Percentiles rank a stretch among this genome's conserved stretches.
Evolutionary conservation across 2,797 vertebrate genomes (phyloP).

Genomic region (Astyanax mexicanus): DNA sequence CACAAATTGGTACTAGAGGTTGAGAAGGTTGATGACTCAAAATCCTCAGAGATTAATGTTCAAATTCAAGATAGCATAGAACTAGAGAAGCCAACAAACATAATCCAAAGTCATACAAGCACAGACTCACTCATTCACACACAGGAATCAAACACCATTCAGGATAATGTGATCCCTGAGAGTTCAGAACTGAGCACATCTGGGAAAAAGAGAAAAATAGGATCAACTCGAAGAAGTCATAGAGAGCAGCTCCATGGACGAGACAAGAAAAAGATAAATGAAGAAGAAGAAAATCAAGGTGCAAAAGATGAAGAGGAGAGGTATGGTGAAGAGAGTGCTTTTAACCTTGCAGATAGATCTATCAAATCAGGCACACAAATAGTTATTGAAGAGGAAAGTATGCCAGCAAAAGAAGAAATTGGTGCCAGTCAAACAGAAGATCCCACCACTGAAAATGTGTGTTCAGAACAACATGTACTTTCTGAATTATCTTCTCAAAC

Average conservation of each 20-base stretch:
- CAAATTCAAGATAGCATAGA: too few species aligned
- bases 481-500: background rate
- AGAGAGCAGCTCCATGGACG: background rate
- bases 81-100: background rate
- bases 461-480: background rate
- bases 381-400: background rate
- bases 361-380: background rate
- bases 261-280: background rate
- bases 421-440: background rate
- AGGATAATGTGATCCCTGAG: conserved; percentile 18
- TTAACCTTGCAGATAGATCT: background rate
- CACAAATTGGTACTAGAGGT: background rate
- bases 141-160: background rate
- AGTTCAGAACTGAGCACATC: conserved; percentile 27
- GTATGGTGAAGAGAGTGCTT: background rate
- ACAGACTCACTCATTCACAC: conserved; percentile 55
- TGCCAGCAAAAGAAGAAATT: background rate
- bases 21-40: background rate
- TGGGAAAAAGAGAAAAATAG: conserved; percentile 69
- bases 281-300: background rate
- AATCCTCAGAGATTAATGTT: too few species aligned
- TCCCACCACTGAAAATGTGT: background rate
- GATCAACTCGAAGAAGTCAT: conserved; percentile 64
- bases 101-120: conserved; percentile 18
- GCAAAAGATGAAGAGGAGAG: background rate